A percentile compares a stretch with the other conserved stretches of the same genome.
Evolutionary conservation across 2,113 vertebrate genomes (phyloP).

Genomic region (Lophotis ruficrista): DNA sequence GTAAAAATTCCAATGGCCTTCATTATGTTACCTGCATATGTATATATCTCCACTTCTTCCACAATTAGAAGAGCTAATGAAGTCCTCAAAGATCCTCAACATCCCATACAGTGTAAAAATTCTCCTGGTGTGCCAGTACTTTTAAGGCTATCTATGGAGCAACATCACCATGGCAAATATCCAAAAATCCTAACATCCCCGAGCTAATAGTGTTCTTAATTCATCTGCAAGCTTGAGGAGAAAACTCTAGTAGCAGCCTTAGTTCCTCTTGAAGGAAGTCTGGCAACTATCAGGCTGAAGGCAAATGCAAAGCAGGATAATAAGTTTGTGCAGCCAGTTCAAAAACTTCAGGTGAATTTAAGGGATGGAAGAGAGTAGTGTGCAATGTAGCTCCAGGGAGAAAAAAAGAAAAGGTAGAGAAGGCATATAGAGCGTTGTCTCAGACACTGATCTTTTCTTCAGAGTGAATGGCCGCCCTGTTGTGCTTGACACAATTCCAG

Average conservation of each 20-base stretch:
- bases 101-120: not conserved
- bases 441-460: not conserved
- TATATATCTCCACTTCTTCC: not conserved
- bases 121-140: not conserved
- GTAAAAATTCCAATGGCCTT: not conserved
- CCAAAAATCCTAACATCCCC: not conserved
- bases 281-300: not conserved
- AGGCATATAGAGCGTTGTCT: too few species aligned
- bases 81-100: not conserved
- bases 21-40: not conserved
- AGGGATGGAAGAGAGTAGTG: not conserved
- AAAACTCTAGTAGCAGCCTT: not conserved
- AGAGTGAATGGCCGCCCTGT: not conserved
- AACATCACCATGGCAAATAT: not conserved
- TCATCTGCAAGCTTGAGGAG: not conserved
- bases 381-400: not conserved
- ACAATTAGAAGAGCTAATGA: not conserved
- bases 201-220: not conserved
- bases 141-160: not conserved
- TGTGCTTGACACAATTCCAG: not conserved
- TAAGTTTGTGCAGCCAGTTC: not conserved
- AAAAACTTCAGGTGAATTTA: not conserved
- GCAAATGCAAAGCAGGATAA: not conserved
- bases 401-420: not conserved
- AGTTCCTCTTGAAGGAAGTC: not conserved